Evolutionary conservation across 2,797 vertebrate genomes (phyloP), one percentile per base, ranked within the genome.

Genomic region (Pangasius sanitwongsei): DNA sequence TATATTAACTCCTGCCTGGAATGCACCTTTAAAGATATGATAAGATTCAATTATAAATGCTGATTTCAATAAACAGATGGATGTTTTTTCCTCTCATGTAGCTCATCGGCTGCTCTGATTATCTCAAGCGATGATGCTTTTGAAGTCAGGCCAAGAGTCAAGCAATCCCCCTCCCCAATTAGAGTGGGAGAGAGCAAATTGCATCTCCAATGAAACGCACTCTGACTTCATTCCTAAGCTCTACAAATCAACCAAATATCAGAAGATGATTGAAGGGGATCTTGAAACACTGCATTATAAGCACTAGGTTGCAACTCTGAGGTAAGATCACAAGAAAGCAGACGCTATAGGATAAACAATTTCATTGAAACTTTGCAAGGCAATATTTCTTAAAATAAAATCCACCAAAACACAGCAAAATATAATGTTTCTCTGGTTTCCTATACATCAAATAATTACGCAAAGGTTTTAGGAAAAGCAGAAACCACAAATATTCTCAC

Each of bases 141-240:
- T 89, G 88, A 86, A 86, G 88, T 83, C 55, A 63, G 77, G 55
- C 88, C 84, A 86, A 53, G 77, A 83, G 55, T 89, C 87, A 85
- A 78, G 72, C 44, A 57, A 53, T 81, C 44, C 59, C 41, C 50
- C 28, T 50, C 61, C 37, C 63, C 59, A 85, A 80, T 86, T 85
- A 89, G 59, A 55, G 74, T 12, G 37, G 23, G 72, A 57, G 50
- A 69, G 61, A 70, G 34, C 48, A 80, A 80, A 77, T n/a, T 77
- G 87, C 31, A 63, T 88, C 61, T 34, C 37, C 25, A 53, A 41
- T 37, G 57, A 88, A 78, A 65, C 25, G 37, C n/a, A 77, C 82
- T 61, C 80, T 20, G 55, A 41, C 23, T 65, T 84, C 37, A 48
- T 50, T 37, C 16, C 55, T 53, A 53, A 34, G 48, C 28, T 50